Percentiles rank a stretch among this genome's conserved stretches.
These are phyloP conservation scores for Catalaphyllia jardinei DNA, from an alignment of 64 coral and sea anemone genomes.

Conservation along the genomic window DNA sequence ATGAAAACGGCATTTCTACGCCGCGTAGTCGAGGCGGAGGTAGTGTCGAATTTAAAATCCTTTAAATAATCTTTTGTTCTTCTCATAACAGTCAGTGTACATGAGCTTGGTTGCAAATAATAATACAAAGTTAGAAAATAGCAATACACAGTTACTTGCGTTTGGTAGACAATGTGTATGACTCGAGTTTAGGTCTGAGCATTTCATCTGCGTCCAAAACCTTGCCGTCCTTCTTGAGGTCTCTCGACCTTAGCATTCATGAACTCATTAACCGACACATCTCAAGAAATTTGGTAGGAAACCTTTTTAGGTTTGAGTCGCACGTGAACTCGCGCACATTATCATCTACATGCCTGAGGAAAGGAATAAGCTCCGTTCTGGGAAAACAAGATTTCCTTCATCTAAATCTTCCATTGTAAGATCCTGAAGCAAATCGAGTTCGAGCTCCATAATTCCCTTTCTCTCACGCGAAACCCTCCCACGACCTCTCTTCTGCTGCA, in stretches of 20 bases:
- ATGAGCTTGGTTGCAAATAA: background rate
- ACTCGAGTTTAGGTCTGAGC: conserved; percentile 23
- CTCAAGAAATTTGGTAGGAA: background rate
- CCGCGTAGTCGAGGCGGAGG: too few species aligned
- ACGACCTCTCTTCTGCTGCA: too few species aligned
- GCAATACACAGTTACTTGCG: conserved; percentile 1
- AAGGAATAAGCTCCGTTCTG: background rate
- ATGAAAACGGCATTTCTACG: too few species aligned
- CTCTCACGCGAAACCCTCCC: too few species aligned
- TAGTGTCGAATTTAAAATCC: too few species aligned
- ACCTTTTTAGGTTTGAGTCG: background rate
- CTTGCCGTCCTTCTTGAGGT: conserved; percentile 40
- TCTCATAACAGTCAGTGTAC: background rate
- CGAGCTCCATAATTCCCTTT: background rate
- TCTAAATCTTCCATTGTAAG: conserved; percentile 25
- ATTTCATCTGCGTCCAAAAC: conserved; percentile 41
- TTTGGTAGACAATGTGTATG: conserved; percentile 14
- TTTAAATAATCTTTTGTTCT: too few species aligned
- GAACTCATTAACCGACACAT: background rate
- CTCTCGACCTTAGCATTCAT: conserved; percentile 41
- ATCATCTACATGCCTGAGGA: too few species aligned
- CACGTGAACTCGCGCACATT: too few species aligned
- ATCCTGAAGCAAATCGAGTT: background rate
- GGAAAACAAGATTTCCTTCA: conserved; percentile 42
- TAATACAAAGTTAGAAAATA: background rate